Conservation (phyloP, 2,888 invertebrate genomes). For the Epinotia bilunana region DNA sequence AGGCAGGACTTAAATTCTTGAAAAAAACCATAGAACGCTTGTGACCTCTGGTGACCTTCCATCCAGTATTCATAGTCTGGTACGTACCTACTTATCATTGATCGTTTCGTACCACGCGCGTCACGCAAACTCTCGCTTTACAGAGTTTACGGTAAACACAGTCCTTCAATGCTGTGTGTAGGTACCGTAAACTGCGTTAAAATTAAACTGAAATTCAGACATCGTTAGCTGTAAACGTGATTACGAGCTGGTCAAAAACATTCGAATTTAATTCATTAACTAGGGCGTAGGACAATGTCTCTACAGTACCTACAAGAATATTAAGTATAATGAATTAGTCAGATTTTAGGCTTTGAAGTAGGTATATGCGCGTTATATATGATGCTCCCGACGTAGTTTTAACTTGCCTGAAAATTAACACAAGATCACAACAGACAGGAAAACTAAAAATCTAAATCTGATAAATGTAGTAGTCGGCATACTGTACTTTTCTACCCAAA, state of each 20-base stretch:
- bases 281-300: background rate
- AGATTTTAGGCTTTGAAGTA: no score
- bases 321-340: no score
- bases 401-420: no score
- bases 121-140: conserved; percentile 45
- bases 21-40: background rate
- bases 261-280: background rate
- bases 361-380: no score
- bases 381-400: no score
- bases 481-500: background rate
- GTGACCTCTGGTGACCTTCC: background rate
- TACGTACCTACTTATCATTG: background rate
- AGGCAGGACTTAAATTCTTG: background rate
- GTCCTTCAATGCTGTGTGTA: no score
- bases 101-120: conserved; percentile 15
- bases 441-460: no score
- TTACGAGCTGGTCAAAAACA: no score
- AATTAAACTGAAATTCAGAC: background rate
- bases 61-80: no score
- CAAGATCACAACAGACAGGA: no score
- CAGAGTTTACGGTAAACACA: background rate
- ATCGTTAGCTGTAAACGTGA: background rate
- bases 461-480: no score
- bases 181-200: background rate
- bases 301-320: no score